Evolutionary conservation across 1,140 invertebrate genomes (phyloP).

Genomic region (Macrobrachium nipponense): DNA sequence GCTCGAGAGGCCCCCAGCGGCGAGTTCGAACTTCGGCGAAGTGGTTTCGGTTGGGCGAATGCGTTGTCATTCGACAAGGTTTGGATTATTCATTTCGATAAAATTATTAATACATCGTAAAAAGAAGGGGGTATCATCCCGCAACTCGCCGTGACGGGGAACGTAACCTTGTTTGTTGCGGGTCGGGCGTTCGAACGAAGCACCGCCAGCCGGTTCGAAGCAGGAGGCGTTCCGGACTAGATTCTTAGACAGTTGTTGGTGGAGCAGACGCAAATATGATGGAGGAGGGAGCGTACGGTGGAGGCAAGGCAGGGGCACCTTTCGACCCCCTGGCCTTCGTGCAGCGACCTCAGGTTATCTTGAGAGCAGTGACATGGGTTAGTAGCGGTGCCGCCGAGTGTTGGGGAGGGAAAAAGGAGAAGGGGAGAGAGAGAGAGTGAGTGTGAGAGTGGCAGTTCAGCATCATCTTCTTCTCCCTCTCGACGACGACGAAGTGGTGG

Average conservation of each 20-base stretch:
- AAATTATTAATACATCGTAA: no score
- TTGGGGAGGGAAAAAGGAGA: no score
- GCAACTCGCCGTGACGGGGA: no score
- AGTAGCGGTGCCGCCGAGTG: constrained; percentile 72
- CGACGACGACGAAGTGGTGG: no score
- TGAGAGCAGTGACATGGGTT: constrained; percentile 91
- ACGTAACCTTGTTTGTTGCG: neutral
- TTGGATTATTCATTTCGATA: no score
- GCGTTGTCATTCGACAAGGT: no score
- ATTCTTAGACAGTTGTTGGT: neutral
- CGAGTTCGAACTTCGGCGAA: no score
- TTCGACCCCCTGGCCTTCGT: constrained; percentile 92
- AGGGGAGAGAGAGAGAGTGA: neutral
- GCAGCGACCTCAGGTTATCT: constrained; percentile 91
- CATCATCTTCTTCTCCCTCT: no score
- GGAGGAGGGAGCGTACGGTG: constrained; percentile 91
- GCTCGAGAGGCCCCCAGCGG: no score
- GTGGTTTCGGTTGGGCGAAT: no score
- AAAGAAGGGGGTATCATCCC: no score
- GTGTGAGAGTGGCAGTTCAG: no score
- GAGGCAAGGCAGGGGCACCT: constrained; percentile 90
- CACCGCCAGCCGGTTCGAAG: neutral
- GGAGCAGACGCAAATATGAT: constrained; percentile 71
- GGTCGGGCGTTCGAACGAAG: neutral
- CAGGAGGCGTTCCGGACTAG: neutral